phyloP scores from a whole-genome alignment of 2,797 vertebrate genomes.

The Falco berigora region DNA sequence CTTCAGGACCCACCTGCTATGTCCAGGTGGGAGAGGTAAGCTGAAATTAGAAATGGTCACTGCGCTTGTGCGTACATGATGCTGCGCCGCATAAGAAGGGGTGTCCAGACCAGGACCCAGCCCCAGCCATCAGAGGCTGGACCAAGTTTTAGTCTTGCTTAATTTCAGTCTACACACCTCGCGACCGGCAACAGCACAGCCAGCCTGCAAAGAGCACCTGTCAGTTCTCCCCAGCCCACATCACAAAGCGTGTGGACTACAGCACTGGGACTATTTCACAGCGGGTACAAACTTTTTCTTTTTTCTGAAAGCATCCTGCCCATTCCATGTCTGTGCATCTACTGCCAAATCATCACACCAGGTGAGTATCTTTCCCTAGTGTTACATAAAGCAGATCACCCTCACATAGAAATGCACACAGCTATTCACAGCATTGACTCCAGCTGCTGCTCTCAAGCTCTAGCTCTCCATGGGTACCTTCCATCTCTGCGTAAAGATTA shows the following conservation, averaged over 20 bases:
- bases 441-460: background rate
- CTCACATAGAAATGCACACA: background rate
- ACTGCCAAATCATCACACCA: background rate
- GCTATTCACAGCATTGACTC: background rate
- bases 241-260: background rate
- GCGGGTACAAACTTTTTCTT: background rate
- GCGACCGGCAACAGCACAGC: background rate
- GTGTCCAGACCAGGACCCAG: background rate
- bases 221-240: background rate
- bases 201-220: background rate
- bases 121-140: background rate
- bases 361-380: background rate
- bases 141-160: background rate
- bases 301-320: background rate
- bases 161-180: background rate
- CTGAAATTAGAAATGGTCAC: background rate
- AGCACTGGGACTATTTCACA: background rate
- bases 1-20: background rate
- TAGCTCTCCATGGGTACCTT: background rate
- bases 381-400: background rate
- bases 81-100: background rate
- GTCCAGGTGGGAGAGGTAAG: background rate
- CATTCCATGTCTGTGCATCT: background rate
- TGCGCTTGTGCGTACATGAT: fast-evolving
- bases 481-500: background rate